Percentiles rank a stretch among this genome's conserved stretches.
Evolutionary conservation across 2,113 vertebrate genomes (phyloP).

Genomic region (Nesogale talazaci): DNA sequence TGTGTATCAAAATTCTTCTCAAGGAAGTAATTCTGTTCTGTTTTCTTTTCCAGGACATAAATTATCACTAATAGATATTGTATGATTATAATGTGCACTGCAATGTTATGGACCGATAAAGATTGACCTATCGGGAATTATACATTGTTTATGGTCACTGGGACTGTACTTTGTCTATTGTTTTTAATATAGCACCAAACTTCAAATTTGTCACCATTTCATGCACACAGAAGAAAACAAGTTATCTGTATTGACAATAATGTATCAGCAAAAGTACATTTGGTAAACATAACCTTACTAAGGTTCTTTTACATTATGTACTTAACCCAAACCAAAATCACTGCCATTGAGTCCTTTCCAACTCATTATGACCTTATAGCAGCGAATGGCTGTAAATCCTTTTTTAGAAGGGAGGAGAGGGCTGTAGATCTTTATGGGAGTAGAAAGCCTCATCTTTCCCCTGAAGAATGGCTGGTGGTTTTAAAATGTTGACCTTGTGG

Average conservation of each 20-base stretch:
- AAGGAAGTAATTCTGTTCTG: conserved; percentile 8
- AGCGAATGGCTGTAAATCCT: too few relatives aligned
- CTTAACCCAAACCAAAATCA: too few relatives aligned
- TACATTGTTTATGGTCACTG: not conserved
- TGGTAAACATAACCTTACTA: not conserved
- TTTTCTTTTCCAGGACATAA: conserved; percentile 12
- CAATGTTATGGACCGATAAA: not conserved
- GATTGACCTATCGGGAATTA: not conserved
- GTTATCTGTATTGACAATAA: not conserved
- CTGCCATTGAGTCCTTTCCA: too few relatives aligned
- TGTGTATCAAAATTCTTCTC: conserved; percentile 24
- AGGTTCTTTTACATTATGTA: not conserved
- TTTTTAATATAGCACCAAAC: not conserved
- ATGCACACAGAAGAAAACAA: not conserved
- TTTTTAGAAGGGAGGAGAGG: too few relatives aligned
- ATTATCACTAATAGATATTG: conserved; percentile 52
- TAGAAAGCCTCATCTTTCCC: too few relatives aligned
- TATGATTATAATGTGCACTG: not conserved
- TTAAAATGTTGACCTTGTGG: too few relatives aligned
- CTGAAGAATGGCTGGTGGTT: too few relatives aligned
- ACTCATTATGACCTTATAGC: too few relatives aligned
- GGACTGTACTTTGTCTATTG: not conserved
- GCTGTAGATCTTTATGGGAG: too few relatives aligned
- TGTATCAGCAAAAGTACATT: conserved; percentile 13
- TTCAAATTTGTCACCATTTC: not conserved